Conservation (phyloP, 2,888 invertebrate species). For the Unio delphinus region DNA sequence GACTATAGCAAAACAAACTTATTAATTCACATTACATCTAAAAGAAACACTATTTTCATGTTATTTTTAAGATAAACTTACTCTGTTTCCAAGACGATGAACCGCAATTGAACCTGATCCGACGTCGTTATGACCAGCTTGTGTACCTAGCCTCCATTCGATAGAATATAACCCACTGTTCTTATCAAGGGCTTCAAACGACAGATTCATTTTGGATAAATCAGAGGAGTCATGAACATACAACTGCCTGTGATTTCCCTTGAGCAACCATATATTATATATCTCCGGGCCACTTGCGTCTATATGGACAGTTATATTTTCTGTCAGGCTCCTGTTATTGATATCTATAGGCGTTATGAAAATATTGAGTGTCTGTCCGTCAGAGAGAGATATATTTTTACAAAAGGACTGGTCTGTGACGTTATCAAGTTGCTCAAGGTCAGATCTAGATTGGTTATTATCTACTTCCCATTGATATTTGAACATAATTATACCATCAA, state of each 20-base stretch:
- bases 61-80: background rate
- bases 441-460: background rate
- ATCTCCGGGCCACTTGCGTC: slow-evolving; percentile 31
- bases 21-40: background rate
- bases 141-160: slow-evolving; percentile 37
- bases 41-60: background rate
- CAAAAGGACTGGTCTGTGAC: slow-evolving; percentile 24
- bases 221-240: slow-evolving; percentile 42
- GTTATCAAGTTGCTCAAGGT: slow-evolving; percentile 8
- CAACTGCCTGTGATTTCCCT: slow-evolving; percentile 20
- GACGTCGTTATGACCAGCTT: slow-evolving; percentile 8
- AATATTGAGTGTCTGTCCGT: slow-evolving; percentile 31
- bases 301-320: slow-evolving; percentile 20
- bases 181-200: slow-evolving; percentile 35
- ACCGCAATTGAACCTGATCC: slow-evolving; percentile 14
- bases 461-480: slow-evolving; percentile 12
- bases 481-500: slow-evolving; percentile 30
- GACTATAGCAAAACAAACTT: no score
- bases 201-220: slow-evolving; percentile 36
- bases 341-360: slow-evolving; percentile 33
- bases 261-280: slow-evolving; percentile 26
- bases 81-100: slow-evolving; percentile 4
- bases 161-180: slow-evolving; percentile 42
- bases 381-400: slow-evolving; percentile 12
- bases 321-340: slow-evolving; percentile 22